Percentiles rank a stretch among this genome's conserved stretches.
Evolutionary conservation across 2,888 invertebrate genomes (phyloP).

Genomic region (Bruchidius siliquastri): DNA sequence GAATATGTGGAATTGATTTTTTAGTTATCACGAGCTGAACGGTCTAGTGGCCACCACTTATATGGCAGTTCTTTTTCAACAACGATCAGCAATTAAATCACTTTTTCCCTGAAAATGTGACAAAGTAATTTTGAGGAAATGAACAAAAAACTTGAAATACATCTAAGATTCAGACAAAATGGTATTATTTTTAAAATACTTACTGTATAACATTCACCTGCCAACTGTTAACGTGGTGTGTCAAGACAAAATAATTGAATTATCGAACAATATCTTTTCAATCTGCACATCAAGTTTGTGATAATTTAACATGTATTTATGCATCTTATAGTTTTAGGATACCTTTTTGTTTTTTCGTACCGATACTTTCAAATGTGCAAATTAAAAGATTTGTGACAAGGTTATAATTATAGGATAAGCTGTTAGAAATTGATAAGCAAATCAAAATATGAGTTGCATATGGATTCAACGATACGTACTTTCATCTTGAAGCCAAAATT

Average conservation of each 20-base stretch:
- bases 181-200: too few species aligned
- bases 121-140: too few species aligned
- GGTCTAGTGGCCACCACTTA: not conserved
- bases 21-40: not conserved
- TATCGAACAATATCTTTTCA: not conserved
- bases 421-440: not conserved
- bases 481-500: too few species aligned
- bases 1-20: not conserved
- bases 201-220: too few species aligned
- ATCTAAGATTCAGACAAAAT: too few species aligned
- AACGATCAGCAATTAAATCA: too few species aligned
- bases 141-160: too few species aligned
- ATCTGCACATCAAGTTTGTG: not conserved
- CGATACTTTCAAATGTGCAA: not conserved
- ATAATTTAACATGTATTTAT: not conserved
- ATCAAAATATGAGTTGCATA: not conserved
- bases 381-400: not conserved
- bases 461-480: not conserved
- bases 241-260: not conserved
- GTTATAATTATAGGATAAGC: not conserved
- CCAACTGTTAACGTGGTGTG: not conserved
- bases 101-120: too few species aligned
- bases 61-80: not conserved
- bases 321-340: not conserved
- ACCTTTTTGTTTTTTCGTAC: not conserved